Evolutionary conservation across 1,140 invertebrate species (phyloP).

Genomic region (Trichonephila clavipes): DNA sequence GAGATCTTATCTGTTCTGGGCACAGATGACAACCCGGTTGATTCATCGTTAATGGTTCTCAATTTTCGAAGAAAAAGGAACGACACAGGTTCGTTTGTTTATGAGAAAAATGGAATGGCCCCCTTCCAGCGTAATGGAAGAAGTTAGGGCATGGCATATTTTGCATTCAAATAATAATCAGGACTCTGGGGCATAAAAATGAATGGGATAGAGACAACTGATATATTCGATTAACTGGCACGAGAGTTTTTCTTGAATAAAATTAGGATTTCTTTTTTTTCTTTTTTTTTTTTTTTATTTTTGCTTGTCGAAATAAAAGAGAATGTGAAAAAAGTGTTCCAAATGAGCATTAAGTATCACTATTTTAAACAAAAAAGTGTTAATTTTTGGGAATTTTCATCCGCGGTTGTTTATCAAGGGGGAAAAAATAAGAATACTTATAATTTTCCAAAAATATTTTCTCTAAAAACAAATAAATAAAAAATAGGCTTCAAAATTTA

Average conservation of each 20-base stretch:
- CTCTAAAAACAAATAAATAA: too few species aligned
- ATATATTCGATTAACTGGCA: conserved; percentile 37
- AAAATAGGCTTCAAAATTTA: too few species aligned
- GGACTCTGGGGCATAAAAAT: background rate
- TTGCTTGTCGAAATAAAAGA: too few species aligned
- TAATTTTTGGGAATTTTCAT: too few species aligned
- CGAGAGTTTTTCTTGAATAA: background rate
- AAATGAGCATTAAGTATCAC: too few species aligned
- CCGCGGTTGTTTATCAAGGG: too few species aligned
- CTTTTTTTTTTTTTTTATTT: too few species aligned
- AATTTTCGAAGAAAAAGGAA: conserved; percentile 27
- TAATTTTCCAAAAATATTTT: too few species aligned
- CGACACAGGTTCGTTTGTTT: conserved; percentile 18
- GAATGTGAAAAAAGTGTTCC: too few species aligned
- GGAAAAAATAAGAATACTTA: too few species aligned
- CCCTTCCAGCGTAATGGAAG: background rate
- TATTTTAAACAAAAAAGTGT: too few species aligned
- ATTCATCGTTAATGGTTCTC: conserved; percentile 73
- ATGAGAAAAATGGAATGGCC: background rate
- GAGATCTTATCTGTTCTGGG: conserved; percentile 61
- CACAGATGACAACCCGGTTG: conserved; percentile 67
- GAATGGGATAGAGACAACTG: background rate
- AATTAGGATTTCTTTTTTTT: background rate
- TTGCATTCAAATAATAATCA: conserved; percentile 68
- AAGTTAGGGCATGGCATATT: background rate